A percentile compares a stretch with the other conserved stretches of the same genome.
Conservation (phyloP, 2,113 vertebrate genomes). For the Hippocampus mohnikei region DNA sequence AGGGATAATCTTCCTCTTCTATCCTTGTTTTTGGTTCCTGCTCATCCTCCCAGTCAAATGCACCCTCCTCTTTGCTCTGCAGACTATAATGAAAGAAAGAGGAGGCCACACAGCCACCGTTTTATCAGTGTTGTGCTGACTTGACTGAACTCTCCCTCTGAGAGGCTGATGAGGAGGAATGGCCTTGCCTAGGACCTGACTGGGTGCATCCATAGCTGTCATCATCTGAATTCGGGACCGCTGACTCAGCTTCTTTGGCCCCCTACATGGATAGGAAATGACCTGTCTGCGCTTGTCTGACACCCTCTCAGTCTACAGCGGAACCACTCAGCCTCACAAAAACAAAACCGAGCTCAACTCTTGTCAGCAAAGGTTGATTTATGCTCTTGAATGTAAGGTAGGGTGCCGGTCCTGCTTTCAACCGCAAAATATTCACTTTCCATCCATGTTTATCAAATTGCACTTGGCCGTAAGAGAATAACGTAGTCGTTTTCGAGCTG, state of each 20-base stretch:
- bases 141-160: constrained; percentile 65
- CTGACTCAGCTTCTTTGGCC: constrained; percentile 56
- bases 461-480: not conserved
- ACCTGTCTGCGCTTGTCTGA: constrained; percentile 60
- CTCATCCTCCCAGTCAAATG: constrained; percentile 17
- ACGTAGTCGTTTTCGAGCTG: not conserved
- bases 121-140: constrained; percentile 65
- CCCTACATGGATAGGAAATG: constrained; percentile 63
- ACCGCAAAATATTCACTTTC: not conserved
- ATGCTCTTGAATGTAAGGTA: constrained; percentile 23
- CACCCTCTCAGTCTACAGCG: constrained; percentile 54
- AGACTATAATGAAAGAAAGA: constrained; percentile 29
- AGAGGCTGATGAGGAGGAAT: constrained; percentile 70
- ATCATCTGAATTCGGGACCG: constrained; percentile 64
- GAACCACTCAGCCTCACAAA: constrained; percentile 34
- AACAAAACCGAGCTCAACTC: constrained; percentile 20
- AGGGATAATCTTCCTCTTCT: constrained; percentile 28
- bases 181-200: constrained; percentile 57
- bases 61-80: constrained; percentile 16
- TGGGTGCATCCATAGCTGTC: constrained; percentile 67
- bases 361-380: constrained; percentile 27
- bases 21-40: constrained; percentile 21
- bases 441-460: not conserved
- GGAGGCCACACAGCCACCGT: constrained; percentile 59
- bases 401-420: not conserved